Percentiles rank a stretch among this genome's conserved stretches.
Evolutionary conservation across 2,113 vertebrate genomes (phyloP).

Genomic region (Pseudorectes ferrugineus): DNA sequence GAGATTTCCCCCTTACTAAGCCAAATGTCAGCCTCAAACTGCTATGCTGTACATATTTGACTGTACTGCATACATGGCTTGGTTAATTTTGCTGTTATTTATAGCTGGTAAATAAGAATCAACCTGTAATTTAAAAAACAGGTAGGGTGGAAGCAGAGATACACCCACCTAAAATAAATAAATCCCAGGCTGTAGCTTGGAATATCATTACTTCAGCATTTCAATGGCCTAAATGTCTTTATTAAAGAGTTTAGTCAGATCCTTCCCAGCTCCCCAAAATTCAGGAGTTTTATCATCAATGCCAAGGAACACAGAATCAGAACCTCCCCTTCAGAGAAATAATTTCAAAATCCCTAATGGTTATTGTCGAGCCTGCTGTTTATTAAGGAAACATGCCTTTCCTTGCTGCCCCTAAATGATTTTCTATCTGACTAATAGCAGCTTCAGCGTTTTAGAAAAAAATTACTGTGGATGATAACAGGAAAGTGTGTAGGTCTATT

Average conservation of each 20-base stretch:
- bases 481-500: constrained; percentile 58
- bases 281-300: neutral
- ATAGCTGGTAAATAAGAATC: neutral
- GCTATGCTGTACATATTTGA: neutral
- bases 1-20: neutral
- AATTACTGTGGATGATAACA: constrained; percentile 44
- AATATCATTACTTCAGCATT: neutral
- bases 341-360: neutral
- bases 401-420: constrained; percentile 1
- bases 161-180: neutral
- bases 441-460: constrained; percentile 41
- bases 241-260: neutral
- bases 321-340: neutral
- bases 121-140: neutral
- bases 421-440: constrained; percentile 55
- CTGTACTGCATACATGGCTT: neutral
- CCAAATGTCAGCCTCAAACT: neutral
- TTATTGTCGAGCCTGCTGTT: neutral
- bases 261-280: neutral
- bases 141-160: neutral
- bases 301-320: neutral
- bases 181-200: neutral
- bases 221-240: no score
- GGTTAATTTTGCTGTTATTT: neutral
- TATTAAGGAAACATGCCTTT: neutral